Percentiles rank a stretch among this genome's conserved stretches.
Conservation (phyloP, 2,888 invertebrate genomes). For the Himalopsyche anomala region DNA sequence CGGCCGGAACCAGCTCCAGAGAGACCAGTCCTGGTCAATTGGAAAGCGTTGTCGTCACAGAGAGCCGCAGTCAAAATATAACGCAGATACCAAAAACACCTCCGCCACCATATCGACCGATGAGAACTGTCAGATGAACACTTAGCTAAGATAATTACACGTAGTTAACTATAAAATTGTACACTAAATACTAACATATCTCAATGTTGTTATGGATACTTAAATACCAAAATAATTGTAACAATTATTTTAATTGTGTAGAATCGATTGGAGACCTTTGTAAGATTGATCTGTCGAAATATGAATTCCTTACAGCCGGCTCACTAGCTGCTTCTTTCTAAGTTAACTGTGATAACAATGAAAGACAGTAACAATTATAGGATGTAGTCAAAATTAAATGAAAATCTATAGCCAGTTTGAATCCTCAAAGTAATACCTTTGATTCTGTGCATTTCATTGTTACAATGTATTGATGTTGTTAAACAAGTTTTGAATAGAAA, state of each 20-base stretch:
- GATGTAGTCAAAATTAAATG: too few relatives aligned
- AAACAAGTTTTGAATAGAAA: constrained; percentile 53
- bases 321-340: too few relatives aligned
- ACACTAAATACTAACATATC: constrained; percentile 53
- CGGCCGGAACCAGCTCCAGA: constrained; percentile 66
- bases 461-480: constrained; percentile 41
- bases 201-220: constrained; percentile 53
- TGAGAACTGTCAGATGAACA: constrained; percentile 76
- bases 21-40: constrained; percentile 66
- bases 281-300: too few relatives aligned
- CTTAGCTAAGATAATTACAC: background rate
- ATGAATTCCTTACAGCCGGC: too few relatives aligned
- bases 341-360: too few relatives aligned
- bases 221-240: constrained; percentile 46
- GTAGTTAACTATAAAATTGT: constrained; percentile 51
- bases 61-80: constrained; percentile 67
- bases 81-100: constrained; percentile 76
- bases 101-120: constrained; percentile 75
- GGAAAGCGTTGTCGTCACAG: constrained; percentile 66
- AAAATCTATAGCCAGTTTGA: too few relatives aligned
- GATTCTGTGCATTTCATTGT: background rate
- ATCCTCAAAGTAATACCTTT: too few relatives aligned
- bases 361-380: too few relatives aligned
- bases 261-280: too few relatives aligned
- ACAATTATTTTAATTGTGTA: background rate